These are phyloP conservation scores for Chaetodon auriga DNA, from an alignment of 2,113 vertebrate species.

Conservation along the genomic window DNA sequence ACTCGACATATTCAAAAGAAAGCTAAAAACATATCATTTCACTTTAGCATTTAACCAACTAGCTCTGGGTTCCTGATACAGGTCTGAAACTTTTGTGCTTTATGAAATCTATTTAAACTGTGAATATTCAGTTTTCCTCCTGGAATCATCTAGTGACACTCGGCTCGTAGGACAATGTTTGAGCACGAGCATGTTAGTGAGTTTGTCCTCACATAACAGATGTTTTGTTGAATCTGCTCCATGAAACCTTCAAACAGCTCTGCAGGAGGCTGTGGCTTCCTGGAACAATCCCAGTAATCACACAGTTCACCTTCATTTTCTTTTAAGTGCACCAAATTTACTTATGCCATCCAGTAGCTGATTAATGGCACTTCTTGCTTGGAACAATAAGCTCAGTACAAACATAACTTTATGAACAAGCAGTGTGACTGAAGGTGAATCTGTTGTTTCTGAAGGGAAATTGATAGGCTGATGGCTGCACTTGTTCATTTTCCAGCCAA, in stretches of 20 bases:
- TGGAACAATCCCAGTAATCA: conserved; percentile 28
- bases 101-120: too few relatives aligned
- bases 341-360: not conserved
- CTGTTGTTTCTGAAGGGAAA: not conserved
- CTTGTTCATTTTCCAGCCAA: not conserved
- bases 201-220: conserved; percentile 21
- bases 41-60: too few relatives aligned
- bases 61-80: too few relatives aligned
- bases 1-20: too few relatives aligned
- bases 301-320: conserved; percentile 23
- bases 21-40: too few relatives aligned
- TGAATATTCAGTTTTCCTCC: too few relatives aligned
- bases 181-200: not conserved
- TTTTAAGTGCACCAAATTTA: conserved; percentile 25
- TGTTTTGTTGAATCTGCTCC: conserved; percentile 30
- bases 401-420: not conserved
- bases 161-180: conserved; percentile 1
- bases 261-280: conserved; percentile 24
- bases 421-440: not conserved
- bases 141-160: not conserved
- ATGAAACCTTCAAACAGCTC: conserved; percentile 38
- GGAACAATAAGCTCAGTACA: not conserved
- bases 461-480: not conserved
- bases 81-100: too few relatives aligned
- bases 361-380: not conserved